Percentiles rank a stretch among this genome's conserved stretches.
phyloP scores from a whole-genome alignment of 2,113 vertebrate species.

The Vireo altiloquus region DNA sequence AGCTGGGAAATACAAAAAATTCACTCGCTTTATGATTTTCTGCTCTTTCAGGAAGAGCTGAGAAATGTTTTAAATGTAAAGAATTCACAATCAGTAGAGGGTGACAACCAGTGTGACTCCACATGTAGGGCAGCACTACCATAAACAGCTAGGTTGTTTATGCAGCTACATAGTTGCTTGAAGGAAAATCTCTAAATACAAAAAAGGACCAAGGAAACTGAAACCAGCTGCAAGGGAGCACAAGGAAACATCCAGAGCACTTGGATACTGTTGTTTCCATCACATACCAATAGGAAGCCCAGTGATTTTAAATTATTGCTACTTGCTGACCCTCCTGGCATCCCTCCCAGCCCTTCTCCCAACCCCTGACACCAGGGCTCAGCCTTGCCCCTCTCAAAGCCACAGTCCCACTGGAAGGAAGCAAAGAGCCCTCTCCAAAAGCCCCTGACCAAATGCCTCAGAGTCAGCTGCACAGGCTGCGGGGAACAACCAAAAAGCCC shows the following conservation, averaged over 20 bases:
- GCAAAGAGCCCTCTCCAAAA: neutral
- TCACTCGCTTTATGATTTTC: neutral
- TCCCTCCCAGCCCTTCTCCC: neutral
- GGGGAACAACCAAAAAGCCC: neutral
- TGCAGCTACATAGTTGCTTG: neutral
- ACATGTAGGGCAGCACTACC: neutral
- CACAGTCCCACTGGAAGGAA: neutral
- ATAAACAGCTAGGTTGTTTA: neutral
- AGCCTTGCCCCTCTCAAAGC: neutral
- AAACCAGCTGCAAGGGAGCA: neutral
- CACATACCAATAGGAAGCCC: neutral
- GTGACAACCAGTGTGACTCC: neutral
- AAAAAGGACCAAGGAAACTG: neutral
- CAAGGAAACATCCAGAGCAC: neutral
- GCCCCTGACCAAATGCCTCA: neutral
- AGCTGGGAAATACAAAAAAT: neutral
- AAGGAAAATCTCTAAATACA: neutral
- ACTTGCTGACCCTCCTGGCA: neutral
- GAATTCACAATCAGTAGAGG: rapidly evolving
- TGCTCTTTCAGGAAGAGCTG: neutral
- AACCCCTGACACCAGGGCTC: neutral
- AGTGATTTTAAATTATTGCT: neutral
- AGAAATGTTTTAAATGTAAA: neutral
- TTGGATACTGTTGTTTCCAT: neutral
- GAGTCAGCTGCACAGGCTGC: neutral